phyloP scores from a whole-genome alignment of 2,113 vertebrate species.

The Stigmatopora argus region DNA sequence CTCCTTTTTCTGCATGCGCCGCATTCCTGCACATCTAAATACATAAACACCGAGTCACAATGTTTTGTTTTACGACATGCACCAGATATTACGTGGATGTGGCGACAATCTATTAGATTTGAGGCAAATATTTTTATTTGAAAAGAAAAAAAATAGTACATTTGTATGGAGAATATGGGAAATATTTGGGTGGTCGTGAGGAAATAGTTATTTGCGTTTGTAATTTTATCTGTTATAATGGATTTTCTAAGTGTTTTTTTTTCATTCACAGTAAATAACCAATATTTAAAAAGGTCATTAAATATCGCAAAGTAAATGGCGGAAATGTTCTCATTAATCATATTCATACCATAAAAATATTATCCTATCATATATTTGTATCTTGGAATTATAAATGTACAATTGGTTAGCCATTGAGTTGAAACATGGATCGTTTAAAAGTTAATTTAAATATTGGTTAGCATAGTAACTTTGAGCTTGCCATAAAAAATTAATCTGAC shows the following conservation, averaged over 20 bases:
- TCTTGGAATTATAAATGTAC: no score
- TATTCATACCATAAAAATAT: not conserved
- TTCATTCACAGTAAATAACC: not conserved
- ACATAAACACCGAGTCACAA: conserved; percentile 29
- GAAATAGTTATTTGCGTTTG: not conserved
- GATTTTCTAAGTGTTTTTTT: not conserved
- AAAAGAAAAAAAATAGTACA: not conserved
- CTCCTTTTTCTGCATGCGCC: conserved; percentile 16
- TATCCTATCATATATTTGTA: no score
- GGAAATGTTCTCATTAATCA: not conserved
- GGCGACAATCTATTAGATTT: not conserved
- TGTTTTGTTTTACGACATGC: conserved; percentile 18
- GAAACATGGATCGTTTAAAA: no score
- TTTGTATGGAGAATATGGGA: not conserved
- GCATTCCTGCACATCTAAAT: conserved; percentile 42
- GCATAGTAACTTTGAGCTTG: not conserved
- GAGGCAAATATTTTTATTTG: not conserved
- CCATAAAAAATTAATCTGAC: not conserved
- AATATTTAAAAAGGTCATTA: not conserved
- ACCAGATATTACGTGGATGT: not conserved
- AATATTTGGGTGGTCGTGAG: not conserved
- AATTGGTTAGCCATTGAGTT: not conserved
- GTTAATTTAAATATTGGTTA: not conserved
- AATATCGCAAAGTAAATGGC: not conserved
- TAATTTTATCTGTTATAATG: not conserved